Base-by-base conservation (phyloP, 2,888 invertebrate species). In the Leucania comma region DNA sequence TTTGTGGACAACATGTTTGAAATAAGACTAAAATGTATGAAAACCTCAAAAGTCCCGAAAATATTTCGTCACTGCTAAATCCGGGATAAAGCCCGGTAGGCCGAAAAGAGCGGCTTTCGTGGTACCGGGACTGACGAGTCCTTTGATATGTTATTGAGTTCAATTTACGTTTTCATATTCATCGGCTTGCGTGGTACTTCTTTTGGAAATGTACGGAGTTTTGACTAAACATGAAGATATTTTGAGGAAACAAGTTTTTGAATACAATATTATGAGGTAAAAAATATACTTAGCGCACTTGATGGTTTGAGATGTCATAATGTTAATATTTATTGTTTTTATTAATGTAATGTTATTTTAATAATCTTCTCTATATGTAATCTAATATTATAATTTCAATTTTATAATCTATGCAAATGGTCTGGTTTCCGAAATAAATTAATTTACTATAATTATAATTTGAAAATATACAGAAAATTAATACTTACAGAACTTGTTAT, bases 61-160 rank as follows among this genome's bases (percentile, higher is more conserved):
- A 90, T 88, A 89, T 87, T 87, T 88, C 86, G 87, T 86, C 77
- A 83, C 80, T 60, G 63, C 75, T 76, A 89, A 89, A 90, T 86
- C 90, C 88, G 91, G 64, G 91, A 91, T 93, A 89, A 90, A 89
- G 78, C 76, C 42, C 88, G 89, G 87, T 90, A 90, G 88, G 87
- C 86, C 82, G 87, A 87, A 89, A 87, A 87, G 87, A 87, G 83
- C 78, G 84, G 85, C 81, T 89, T 86, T 85, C 85, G 77, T 80
- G 70, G 68, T 81, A 83, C 79, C 75, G 78, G 81, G 84, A 73
- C 88, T 90, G 90, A 89, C 88, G 89, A 90, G 90, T 90, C 91
- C 91, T 93, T 92, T 93, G 93, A 93, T 91, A 91, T 90, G 91
- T 90, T 92, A 91, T 90, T 90, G 90, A 91, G 91, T 93, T 91